A percentile compares a stretch with the other conserved stretches of the same genome.
These are phyloP conservation scores for Muntiacus muntjak DNA, from an alignment of 2,113 vertebrate genomes.

Conservation along the genomic window DNA sequence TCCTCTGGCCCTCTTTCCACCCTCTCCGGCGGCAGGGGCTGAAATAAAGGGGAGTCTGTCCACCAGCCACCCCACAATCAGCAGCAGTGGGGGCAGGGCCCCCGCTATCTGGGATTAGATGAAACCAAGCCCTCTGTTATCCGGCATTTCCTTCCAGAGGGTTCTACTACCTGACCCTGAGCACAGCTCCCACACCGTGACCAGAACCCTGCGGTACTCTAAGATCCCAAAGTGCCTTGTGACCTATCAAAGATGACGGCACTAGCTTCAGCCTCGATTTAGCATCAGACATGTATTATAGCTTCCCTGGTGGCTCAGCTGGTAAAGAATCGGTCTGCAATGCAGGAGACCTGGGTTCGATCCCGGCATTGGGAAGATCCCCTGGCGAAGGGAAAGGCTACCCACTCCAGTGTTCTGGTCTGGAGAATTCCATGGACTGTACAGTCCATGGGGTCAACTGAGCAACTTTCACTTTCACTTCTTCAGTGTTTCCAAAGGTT, in stretches of 20 bases:
- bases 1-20: neutral
- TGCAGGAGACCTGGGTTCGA: neutral
- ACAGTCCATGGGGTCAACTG: neutral
- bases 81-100: neutral
- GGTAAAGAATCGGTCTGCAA: neutral
- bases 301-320: neutral
- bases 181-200: neutral
- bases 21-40: neutral
- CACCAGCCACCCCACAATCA: neutral
- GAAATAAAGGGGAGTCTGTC: neutral
- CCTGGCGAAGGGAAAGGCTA: neutral
- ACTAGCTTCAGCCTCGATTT: neutral
- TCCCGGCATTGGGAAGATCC: neutral
- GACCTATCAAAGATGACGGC: conserved; percentile 42
- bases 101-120: neutral
- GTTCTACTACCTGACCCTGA: neutral
- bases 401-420: neutral
- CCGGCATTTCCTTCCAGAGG: conserved; percentile 20
- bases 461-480: neutral
- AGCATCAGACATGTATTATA: neutral
- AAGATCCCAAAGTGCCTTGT: conserved; percentile 70
- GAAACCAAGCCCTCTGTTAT: conserved; percentile 7
- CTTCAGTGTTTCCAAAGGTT: neutral
- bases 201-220: conserved; percentile 33
- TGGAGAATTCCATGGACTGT: neutral